Evolutionary conservation across 2,797 vertebrate species (phyloP).

Genomic region (Lagorchestes hirsutus): DNA sequence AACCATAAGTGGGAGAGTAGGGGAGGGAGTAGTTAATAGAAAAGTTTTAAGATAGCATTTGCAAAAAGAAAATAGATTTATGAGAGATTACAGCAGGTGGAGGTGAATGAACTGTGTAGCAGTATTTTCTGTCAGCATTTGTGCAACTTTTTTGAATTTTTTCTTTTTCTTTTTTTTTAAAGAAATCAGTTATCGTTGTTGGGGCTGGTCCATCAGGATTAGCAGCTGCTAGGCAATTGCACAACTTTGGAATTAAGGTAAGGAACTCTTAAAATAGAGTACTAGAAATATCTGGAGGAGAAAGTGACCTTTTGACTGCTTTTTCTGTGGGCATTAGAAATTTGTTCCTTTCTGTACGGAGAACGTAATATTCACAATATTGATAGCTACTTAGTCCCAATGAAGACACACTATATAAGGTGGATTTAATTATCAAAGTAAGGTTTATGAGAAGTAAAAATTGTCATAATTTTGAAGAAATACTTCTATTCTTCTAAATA

Average conservation of each 20-base stretch:
- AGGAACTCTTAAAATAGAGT: constrained; percentile 43
- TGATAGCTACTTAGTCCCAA: background rate
- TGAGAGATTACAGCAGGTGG: background rate
- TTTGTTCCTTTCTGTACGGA: constrained; percentile 59
- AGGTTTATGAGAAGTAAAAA: constrained; percentile 25
- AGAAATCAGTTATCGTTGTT: constrained; percentile 95
- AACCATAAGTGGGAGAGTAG: background rate
- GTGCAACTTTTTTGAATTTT: constrained; percentile 33
- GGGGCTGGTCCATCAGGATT: constrained; percentile 96
- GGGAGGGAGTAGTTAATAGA: background rate
- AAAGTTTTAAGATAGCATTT: background rate
- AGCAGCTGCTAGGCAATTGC: constrained; percentile 95
- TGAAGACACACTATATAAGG: constrained; percentile 30
- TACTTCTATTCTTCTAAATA: background rate
- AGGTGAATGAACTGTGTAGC: background rate
- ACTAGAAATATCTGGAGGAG: constrained; percentile 24
- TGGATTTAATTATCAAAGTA: constrained; percentile 10
- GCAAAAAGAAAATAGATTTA: constrained; percentile 33
- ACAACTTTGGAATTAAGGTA: constrained; percentile 98
- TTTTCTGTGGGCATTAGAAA: constrained; percentile 41
- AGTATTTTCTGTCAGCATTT: background rate
- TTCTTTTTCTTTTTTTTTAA: constrained; percentile 53
- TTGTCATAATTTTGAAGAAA: constrained; percentile 1
- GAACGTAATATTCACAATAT: background rate
- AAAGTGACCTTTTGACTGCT: constrained; percentile 1